These are phyloP conservation scores for Gila orcuttii DNA, from an alignment of 2,113 vertebrate genomes.

Conservation along the genomic window DNA sequence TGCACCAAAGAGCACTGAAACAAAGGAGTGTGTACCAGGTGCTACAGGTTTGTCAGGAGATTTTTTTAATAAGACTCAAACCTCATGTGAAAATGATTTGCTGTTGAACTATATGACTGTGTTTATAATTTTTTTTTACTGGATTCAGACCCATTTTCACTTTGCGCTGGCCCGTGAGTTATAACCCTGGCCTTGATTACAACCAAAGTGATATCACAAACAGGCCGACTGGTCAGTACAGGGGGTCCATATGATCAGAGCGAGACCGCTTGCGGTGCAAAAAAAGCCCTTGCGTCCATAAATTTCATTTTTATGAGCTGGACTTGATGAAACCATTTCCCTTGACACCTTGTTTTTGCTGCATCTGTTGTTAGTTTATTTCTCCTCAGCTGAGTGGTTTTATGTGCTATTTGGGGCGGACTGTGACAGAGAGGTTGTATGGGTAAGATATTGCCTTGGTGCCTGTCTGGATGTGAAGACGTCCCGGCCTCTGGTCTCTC, in stretches of 20 bases:
- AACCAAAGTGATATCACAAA: constrained; percentile 59
- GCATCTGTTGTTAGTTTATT: constrained; percentile 73
- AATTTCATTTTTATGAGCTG: constrained; percentile 75
- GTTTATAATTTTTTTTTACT: constrained; percentile 57
- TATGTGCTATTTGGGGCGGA: constrained; percentile 69
- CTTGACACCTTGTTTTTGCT: constrained; percentile 71
- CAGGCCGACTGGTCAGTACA: constrained; percentile 54
- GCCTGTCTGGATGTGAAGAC: background rate
- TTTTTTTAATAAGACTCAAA: constrained; percentile 53
- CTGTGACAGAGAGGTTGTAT: constrained; percentile 58
- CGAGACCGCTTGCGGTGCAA: constrained; percentile 29
- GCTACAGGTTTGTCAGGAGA: constrained; percentile 62
- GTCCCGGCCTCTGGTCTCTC: constrained; percentile 28
- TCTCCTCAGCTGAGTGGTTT: constrained; percentile 69
- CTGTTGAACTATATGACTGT: constrained; percentile 50
- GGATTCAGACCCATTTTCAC: constrained; percentile 53
- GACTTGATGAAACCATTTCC: constrained; percentile 77
- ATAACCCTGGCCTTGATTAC: constrained; percentile 64
- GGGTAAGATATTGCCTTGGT: constrained; percentile 59
- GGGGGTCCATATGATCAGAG: constrained; percentile 39
- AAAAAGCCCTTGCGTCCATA: constrained; percentile 65
- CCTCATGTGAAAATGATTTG: constrained; percentile 52
- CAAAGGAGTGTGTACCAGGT: background rate
- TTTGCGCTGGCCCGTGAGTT: constrained; percentile 61
- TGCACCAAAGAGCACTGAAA: background rate